Conservation (phyloP, 2,888 invertebrate genomes). For the Melanotus villosus region DNA sequence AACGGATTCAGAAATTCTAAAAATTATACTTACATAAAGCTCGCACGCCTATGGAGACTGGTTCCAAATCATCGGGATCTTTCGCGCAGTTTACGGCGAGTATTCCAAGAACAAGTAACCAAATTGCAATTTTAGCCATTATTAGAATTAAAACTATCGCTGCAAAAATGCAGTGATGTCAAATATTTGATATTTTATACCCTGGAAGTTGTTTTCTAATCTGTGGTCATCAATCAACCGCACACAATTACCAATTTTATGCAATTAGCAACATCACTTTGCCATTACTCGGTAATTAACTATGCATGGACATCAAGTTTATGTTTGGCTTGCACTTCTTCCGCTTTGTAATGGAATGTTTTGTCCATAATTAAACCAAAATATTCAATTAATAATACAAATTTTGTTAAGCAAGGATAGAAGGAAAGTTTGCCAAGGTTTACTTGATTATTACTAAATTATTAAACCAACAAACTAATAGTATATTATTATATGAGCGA, state of each 20-base stretch:
- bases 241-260: slow-evolving; percentile 9
- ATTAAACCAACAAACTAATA: too few relatives aligned
- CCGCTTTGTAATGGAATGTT: background rate
- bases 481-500: too few relatives aligned
- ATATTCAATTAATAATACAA: background rate
- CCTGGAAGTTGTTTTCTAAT: background rate
- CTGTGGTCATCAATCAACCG: slow-evolving; percentile 3
- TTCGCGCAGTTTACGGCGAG: too few relatives aligned
- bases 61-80: background rate
- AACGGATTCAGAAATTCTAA: too few relatives aligned
- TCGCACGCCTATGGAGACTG: background rate
- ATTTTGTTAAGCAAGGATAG: too few relatives aligned
- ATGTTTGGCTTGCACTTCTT: background rate
- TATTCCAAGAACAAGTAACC: background rate
- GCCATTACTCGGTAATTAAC: too few relatives aligned
- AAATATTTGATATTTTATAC: too few relatives aligned
- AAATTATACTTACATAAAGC: slow-evolving; percentile 3
- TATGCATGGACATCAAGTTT: too few relatives aligned
- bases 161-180: too few relatives aligned
- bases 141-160: too few relatives aligned
- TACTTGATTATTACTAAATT: too few relatives aligned
- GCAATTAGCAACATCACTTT: background rate
- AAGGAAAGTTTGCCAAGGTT: too few relatives aligned
- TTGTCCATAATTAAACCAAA: background rate
- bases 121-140: background rate